Conservation (phyloP, 1,140 invertebrate species). For the Augochlora pura region DNA sequence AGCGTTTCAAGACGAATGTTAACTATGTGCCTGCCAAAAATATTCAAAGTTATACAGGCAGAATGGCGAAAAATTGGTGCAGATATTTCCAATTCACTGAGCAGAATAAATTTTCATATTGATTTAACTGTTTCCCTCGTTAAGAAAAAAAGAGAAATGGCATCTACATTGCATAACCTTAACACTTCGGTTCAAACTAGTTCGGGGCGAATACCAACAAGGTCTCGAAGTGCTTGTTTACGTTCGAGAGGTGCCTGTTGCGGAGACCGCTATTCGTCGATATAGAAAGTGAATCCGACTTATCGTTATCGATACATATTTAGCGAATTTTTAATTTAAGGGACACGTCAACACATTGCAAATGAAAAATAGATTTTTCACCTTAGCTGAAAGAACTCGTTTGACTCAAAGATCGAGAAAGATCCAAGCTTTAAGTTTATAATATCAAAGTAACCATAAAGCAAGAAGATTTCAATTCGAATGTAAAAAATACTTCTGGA, state of each 20-base stretch:
- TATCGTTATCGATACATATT: no score
- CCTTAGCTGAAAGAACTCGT: no score
- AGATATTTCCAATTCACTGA: neutral
- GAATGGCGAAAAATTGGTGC: neutral
- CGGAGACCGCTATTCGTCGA: neutral
- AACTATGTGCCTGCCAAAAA: neutral
- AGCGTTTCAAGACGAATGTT: neutral
- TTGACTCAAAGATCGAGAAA: no score
- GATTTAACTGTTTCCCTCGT: neutral
- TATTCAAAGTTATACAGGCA: neutral
- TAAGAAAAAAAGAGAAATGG: neutral
- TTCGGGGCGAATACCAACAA: neutral
- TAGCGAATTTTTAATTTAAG: no score
- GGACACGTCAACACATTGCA: no score
- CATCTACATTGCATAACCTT: neutral
- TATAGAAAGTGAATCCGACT: no score
- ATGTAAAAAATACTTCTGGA: no score
- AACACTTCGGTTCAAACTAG: neutral
- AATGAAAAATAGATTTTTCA: no score
- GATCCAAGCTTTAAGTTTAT: no score
- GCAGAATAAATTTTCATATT: neutral
- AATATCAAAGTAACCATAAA: no score
- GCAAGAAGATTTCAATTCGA: no score
- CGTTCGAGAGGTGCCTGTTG: neutral
- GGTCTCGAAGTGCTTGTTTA: neutral